phyloP scores from a whole-genome alignment of 1,140 invertebrate species.

The Trichomalopsis sarcophagae region DNA sequence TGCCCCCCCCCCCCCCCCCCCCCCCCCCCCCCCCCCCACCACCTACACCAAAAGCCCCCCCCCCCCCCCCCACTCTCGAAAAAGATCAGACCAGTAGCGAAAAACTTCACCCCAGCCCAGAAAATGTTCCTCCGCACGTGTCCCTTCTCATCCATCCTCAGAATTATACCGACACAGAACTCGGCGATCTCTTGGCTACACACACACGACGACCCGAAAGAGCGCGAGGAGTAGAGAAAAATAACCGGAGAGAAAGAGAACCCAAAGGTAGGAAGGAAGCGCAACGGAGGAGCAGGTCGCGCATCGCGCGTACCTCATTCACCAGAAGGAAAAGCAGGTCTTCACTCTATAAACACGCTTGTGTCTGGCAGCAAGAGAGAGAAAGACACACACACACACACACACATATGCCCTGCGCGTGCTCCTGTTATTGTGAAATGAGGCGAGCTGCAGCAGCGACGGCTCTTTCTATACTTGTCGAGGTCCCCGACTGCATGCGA shows the following conservation, averaged over 20 bases:
- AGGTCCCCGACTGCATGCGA: background rate
- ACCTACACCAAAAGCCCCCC: no score
- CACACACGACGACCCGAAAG: background rate
- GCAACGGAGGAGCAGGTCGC: background rate
- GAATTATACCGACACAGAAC: no score
- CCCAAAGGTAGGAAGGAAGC: background rate
- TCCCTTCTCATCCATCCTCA: no score
- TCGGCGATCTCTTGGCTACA: no score
- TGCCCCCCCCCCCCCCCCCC: no score
- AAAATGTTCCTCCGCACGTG: no score
- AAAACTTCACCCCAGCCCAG: no score
- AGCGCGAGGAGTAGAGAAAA: background rate
- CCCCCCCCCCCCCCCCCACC: no score
- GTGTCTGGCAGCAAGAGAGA: background rate
- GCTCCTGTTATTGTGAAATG: slow-evolving; percentile 22
- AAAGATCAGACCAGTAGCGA: no score
- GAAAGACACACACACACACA: no score
- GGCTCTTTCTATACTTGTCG: background rate
- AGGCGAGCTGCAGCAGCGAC: background rate
- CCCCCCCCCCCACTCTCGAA: no score
- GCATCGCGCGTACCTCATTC: background rate
- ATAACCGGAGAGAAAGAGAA: background rate
- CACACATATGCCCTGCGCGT: background rate
- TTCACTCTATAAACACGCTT: background rate
- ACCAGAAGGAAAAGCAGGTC: slow-evolving; percentile 24